phyloP scores from a whole-genome alignment of 2,113 vertebrate genomes.

The Hippocampus abdominalis region DNA sequence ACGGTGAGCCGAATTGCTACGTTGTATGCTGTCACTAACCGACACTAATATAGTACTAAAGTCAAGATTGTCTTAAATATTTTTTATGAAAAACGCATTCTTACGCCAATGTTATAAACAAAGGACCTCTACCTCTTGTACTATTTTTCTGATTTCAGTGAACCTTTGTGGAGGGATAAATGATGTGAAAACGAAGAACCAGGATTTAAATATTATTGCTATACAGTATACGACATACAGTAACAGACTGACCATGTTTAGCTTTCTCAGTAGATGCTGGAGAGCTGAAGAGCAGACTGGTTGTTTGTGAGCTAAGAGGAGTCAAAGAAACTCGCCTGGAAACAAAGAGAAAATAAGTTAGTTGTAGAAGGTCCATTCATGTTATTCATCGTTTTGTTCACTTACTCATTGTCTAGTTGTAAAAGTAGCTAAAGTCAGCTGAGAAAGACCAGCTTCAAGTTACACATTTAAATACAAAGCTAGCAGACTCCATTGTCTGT shows the following conservation, averaged over 20 bases:
- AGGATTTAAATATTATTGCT: too few relatives aligned
- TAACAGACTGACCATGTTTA: constrained; percentile 74
- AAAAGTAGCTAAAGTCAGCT: constrained; percentile 7
- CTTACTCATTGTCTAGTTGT: background rate
- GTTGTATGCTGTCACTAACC: too few relatives aligned
- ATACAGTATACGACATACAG: too few relatives aligned
- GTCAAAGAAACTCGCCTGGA: constrained; percentile 85
- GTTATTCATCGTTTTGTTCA: background rate
- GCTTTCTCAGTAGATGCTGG: constrained; percentile 71
- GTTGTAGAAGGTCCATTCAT: background rate
- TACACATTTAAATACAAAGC: constrained; percentile 29
- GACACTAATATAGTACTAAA: too few relatives aligned
- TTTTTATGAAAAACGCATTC: too few relatives aligned
- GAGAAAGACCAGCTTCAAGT: background rate
- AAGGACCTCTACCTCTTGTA: too few relatives aligned
- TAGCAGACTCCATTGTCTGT: constrained; percentile 40
- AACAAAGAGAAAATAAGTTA: constrained; percentile 28
- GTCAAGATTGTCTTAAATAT: too few relatives aligned
- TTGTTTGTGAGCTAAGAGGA: constrained; percentile 67
- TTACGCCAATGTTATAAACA: too few relatives aligned
- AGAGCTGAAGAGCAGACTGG: constrained; percentile 36
- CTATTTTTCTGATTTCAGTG: too few relatives aligned
- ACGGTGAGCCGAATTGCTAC: too few relatives aligned
- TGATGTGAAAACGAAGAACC: too few relatives aligned
- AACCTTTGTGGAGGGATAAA: too few relatives aligned